Base-by-base conservation (phyloP, 2,797 vertebrate genomes). In the Onychomys torridus region DNA sequence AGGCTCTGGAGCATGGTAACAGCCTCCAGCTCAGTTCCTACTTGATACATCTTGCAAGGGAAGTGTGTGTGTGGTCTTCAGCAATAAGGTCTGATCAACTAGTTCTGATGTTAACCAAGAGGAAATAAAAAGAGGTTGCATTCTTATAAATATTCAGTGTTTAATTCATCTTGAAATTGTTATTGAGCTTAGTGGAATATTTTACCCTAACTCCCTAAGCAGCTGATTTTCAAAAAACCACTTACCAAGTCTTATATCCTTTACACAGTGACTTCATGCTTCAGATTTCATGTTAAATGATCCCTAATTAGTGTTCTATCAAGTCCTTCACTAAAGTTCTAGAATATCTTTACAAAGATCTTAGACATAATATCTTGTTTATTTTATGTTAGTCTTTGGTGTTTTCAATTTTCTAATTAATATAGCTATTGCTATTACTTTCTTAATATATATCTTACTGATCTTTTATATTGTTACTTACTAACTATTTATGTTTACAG, bases 401-500 rank as follows among this genome's bases (percentile, higher is more conserved):
- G 10, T 10, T 71, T 59, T 17, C 40, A 46, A 37, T 76, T 92
- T 79, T 87, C 43, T 73, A 46, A 27, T 79, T 88, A 29, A 2
- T 23, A 87, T 3, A 77, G n/a, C 3, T 52, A 79, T 25, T 75
- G 76, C 84, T 61, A 10, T 71, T 57, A 23, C 77, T 81, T 90
- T 40, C 27, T 75, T 76, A 69, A 85, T 71, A 77, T 10, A 52
- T 13, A 93, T 46, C 67, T 89, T 63, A 85, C 9, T 52, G 43
- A 85, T 2, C 11, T 43, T 89, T 95, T 46, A 40, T 10, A 82
- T 78, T 29, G 1, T 46, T 71, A 19, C 52, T 13, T 65, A 77
- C 81, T 27, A 81, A 55, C 76, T 94, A 52, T 88, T 79, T 91
- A 71, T 78, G 10, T 91, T 90, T 55, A 77, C 17, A 84, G 32